Conservation (phyloP, 2,113 vertebrate genomes). For the Eublepharis macularius region DNA sequence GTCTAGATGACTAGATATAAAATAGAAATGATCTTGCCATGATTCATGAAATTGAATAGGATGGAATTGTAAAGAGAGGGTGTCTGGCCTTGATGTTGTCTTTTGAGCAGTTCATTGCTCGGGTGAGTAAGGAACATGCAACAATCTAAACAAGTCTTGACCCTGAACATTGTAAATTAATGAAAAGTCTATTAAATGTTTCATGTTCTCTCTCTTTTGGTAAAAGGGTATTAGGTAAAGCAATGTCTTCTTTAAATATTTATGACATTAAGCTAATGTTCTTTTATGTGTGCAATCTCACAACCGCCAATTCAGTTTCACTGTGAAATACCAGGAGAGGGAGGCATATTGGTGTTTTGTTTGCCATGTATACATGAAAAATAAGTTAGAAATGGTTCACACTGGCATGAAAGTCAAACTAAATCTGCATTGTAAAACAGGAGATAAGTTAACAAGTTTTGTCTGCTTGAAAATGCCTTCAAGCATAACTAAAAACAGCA, state of each 20-base stretch:
- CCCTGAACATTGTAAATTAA: not conserved
- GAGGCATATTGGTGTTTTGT: constrained; percentile 34
- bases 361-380: constrained; percentile 34
- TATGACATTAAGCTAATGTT: constrained; percentile 8
- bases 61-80: too few species aligned
- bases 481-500: constrained; percentile 32
- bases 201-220: not conserved
- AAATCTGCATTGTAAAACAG: constrained; percentile 33
- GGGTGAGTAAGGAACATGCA: not conserved
- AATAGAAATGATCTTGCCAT: too few species aligned
- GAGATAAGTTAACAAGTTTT: not conserved
- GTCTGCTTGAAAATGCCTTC: constrained; percentile 24
- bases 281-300: constrained; percentile 1
- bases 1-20: too few species aligned
- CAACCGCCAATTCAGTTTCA: constrained; percentile 20
- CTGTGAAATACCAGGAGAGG: constrained; percentile 19
- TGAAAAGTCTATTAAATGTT: not conserved
- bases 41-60: too few species aligned
- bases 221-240: not conserved
- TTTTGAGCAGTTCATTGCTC: too few species aligned
- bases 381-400: not conserved
- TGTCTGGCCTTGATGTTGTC: too few species aligned
- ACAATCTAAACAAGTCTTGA: not conserved
- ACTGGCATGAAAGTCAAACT: constrained; percentile 9
- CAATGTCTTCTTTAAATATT: not conserved